Base-by-base conservation (phyloP, 2,113 vertebrate genomes). In the Cephalopholis sonnerati region DNA sequence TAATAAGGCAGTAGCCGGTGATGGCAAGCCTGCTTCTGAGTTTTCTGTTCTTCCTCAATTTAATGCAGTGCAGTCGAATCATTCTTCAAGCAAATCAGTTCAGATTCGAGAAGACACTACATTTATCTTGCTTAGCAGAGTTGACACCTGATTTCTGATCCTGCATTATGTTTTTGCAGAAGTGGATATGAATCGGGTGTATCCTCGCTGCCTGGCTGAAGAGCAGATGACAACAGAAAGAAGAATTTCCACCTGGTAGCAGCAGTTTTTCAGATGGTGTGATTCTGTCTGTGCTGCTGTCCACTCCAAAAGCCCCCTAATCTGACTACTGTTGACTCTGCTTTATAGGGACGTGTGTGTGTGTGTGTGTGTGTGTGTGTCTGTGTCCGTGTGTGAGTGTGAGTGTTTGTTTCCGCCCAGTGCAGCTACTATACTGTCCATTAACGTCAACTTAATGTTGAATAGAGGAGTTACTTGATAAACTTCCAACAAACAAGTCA, bases 301-400 rank as follows among this genome's bases (percentile, higher is more conserved):
- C 51, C 50, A 46, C 68, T 75, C 9, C 15, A 24, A 81, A 72
- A 62, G 55, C 66, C 63, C 61, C 4, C 44, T 59, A 68, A 75
- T 69, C 71, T 70, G 57, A 63, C 48, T 68, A 7, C 55, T 69
- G 55, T 71, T 69, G 76, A 64, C 73, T 75, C 73, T 64, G 73
- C 73, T 64, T 41, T 64, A 75, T 32, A 32, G 25, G 29, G 11
- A 4, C 0, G 3, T 24, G 27, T 25, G 72, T 46, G 69, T 72
- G 32, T 39, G 12, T 24, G 50, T 57, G 32, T 25, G 32, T 39
- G 29, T 69, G 22, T 71, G 53, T 29, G 12, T 50, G 36, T 32
- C 41, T 57, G 32, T 25, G 32, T 39, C 20, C 54, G 22, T 71
- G 53, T 29, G 12, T 50, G 36, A 20, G 65, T 32, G 65, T 51